phyloP scores from a whole-genome alignment of 2,888 invertebrate species.

The Crepidodera aurea region DNA sequence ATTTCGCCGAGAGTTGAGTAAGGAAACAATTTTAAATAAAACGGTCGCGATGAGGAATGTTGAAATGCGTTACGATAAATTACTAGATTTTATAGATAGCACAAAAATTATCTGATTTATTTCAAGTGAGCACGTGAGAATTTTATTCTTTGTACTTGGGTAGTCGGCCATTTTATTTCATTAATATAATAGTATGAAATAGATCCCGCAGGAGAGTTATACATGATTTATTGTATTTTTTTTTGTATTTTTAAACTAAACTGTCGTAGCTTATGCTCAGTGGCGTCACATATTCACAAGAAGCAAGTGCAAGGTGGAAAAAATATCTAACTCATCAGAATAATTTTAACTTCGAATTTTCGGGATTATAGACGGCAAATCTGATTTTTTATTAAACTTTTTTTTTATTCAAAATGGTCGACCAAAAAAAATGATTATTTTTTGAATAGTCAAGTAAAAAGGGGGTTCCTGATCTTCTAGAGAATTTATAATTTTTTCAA shows the following conservation, averaged over 20 bases:
- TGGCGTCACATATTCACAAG: no score
- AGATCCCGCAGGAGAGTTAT: neutral
- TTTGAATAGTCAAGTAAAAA: no score
- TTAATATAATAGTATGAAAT: slow-evolving; percentile 35
- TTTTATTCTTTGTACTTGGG: slow-evolving; percentile 46
- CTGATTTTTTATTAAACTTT: no score
- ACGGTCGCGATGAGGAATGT: slow-evolving; percentile 43
- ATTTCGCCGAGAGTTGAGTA: slow-evolving; percentile 23
- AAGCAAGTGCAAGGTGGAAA: no score
- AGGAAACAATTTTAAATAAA: slow-evolving; percentile 43
- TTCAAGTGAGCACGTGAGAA: slow-evolving; percentile 48
- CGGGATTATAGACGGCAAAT: no score
- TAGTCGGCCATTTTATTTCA: slow-evolving; percentile 40
- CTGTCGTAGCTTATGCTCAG: neutral
- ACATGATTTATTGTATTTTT: neutral
- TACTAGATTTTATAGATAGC: slow-evolving; percentile 49
- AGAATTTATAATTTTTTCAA: no score
- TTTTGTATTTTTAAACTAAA: neutral
- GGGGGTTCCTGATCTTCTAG: no score
- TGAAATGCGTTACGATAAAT: slow-evolving; percentile 49
- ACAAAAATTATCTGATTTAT: slow-evolving; percentile 50
- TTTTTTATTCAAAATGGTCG: no score
- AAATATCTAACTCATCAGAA: no score
- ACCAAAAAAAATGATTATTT: no score
- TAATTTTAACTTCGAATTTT: no score